These are phyloP conservation scores for Zoanthus solanderi DNA, from an alignment of 92 coral and sea anemone genomes.

Conservation along the genomic window DNA sequence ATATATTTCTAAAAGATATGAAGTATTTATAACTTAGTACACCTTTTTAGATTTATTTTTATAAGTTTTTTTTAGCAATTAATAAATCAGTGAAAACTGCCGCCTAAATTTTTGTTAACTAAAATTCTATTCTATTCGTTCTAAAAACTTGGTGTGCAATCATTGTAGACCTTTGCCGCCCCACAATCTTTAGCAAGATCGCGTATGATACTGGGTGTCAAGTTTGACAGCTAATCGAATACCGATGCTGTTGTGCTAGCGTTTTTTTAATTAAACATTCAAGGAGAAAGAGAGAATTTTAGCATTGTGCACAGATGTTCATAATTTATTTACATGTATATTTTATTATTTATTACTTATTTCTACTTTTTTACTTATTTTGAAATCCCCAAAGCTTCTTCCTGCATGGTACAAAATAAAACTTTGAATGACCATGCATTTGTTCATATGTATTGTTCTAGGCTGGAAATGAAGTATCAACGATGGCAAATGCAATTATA, in stretches of 20 bases:
- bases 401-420: conserved; percentile 4
- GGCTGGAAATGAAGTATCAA: conserved; percentile 8
- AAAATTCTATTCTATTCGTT: not conserved
- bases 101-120: not conserved
- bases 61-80: not conserved
- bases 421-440: conserved; percentile 4
- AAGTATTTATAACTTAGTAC: too few relatives aligned
- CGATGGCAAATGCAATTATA: conserved; percentile 4
- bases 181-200: not conserved
- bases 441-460: conserved; percentile 5
- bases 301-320: not conserved
- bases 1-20: not conserved
- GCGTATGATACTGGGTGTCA: not conserved
- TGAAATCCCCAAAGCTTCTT: conserved; percentile 4
- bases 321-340: conserved; percentile 3
- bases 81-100: not conserved
- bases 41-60: too few relatives aligned
- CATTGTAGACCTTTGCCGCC: not conserved
- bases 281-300: conserved; percentile 2
- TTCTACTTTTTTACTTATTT: conserved; percentile 4
- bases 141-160: not conserved
- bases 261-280: not conserved
- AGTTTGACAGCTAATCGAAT: conserved; percentile 1
- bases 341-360: not conserved
- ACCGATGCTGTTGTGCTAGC: not conserved